Percentiles rank a stretch among this genome's conserved stretches.
Evolutionary conservation across 2,888 invertebrate species (phyloP).

Genomic region (Muschampia staudingeri): DNA sequence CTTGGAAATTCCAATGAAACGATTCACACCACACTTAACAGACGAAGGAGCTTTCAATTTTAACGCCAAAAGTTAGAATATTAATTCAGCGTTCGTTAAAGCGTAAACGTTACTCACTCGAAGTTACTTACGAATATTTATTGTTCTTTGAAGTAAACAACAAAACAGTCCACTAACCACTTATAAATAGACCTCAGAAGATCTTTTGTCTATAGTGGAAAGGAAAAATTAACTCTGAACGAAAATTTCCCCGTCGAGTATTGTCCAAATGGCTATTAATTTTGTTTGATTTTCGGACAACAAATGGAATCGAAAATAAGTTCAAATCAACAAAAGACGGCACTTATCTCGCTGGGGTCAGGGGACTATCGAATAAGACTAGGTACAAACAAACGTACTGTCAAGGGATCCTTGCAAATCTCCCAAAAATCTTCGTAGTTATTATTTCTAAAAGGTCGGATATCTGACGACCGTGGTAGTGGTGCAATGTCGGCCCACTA

Average conservation of each 20-base stretch:
- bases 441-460: too few relatives aligned
- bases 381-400: too few relatives aligned
- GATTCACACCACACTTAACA: constrained; percentile 1
- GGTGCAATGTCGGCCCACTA: too few relatives aligned
- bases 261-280: constrained; percentile 1
- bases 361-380: neutral
- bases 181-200: neutral
- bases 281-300: constrained; percentile 1
- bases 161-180: neutral
- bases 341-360: neutral
- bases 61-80: constrained; percentile 10
- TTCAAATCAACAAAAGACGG: constrained; percentile 8
- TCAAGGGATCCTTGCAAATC: too few relatives aligned
- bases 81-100: constrained; percentile 6
- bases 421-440: too few relatives aligned
- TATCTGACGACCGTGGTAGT: too few relatives aligned
- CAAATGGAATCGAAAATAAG: neutral
- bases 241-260: neutral
- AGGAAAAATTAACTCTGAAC: neutral
- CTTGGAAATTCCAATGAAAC: neutral
- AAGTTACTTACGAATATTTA: neutral
- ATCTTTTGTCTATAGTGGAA: neutral
- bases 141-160: neutral
- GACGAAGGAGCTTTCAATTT: neutral
- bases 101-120: neutral